phyloP scores from a whole-genome alignment of 2,113 vertebrate genomes.

The Amazona vittata region DNA sequence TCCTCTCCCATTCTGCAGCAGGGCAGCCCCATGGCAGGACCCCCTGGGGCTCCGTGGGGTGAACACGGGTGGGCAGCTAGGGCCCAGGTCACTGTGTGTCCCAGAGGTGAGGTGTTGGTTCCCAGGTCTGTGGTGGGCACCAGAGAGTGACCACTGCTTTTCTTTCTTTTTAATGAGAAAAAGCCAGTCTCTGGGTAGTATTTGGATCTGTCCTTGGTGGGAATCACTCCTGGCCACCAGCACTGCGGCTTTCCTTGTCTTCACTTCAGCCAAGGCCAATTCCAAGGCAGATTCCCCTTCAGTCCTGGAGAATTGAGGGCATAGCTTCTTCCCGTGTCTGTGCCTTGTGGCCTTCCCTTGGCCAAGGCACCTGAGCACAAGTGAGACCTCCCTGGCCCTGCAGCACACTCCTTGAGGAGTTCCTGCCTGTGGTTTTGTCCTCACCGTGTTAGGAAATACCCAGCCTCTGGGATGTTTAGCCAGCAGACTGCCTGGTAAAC shows the following conservation, averaged over 20 bases:
- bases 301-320: rapidly evolving
- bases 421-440: background rate
- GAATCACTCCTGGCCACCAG: rapidly evolving
- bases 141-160: rapidly evolving
- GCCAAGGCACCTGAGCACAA: rapidly evolving
- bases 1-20: background rate
- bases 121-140: rapidly evolving
- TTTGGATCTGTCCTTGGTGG: background rate
- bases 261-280: background rate
- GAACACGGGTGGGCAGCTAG: background rate
- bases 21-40: background rate
- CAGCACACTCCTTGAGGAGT: background rate
- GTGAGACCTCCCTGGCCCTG: rapidly evolving
- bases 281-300: background rate
- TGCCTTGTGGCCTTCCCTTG: background rate
- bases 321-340: background rate
- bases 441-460: rapidly evolving
- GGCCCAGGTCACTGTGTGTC: rapidly evolving
- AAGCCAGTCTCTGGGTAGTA: background rate
- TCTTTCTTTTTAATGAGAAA: background rate
- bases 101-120: rapidly evolving
- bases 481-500: rapidly evolving
- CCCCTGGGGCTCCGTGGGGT: background rate
- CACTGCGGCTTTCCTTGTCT: background rate
- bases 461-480: background rate